Conservation (phyloP, 2,113 vertebrate species). For the Suricata suricatta region DNA sequence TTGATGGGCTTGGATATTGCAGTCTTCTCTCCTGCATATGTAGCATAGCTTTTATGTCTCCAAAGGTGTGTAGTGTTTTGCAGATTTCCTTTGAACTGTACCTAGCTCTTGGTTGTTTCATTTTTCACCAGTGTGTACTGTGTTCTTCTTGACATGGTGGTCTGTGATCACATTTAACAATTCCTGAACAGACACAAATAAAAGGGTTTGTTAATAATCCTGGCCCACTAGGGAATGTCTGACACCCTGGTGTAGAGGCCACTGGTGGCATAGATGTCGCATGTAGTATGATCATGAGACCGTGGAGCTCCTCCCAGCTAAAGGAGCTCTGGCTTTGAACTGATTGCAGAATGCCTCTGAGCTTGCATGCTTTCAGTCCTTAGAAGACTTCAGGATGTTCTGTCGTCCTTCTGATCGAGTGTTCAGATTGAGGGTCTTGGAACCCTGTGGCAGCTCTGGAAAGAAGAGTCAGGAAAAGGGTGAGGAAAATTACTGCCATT, state of each 20-base stretch:
- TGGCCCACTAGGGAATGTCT: background rate
- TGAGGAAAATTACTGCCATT: background rate
- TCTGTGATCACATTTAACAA: background rate
- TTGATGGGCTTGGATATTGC: background rate
- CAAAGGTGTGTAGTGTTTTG: background rate
- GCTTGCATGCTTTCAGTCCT: background rate
- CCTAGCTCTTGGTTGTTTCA: background rate
- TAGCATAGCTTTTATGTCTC: background rate
- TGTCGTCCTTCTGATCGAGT: background rate
- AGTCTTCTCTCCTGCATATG: background rate
- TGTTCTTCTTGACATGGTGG: background rate
- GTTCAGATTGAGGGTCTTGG: background rate
- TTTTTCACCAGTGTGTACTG: background rate
- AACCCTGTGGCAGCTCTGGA: background rate
- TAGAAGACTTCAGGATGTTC: background rate
- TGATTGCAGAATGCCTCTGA: background rate
- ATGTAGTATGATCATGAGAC: background rate
- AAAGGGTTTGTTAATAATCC: background rate
- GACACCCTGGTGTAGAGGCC: background rate
- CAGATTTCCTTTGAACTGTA: background rate
- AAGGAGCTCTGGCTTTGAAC: background rate
- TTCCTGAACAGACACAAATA: background rate
- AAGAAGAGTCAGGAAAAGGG: background rate
- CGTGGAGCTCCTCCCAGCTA: fast-evolving
- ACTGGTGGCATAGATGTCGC: background rate